Evolutionary conservation across 2,797 vertebrate species (phyloP).

Genomic region (Hyperoplus immaculatus): DNA sequence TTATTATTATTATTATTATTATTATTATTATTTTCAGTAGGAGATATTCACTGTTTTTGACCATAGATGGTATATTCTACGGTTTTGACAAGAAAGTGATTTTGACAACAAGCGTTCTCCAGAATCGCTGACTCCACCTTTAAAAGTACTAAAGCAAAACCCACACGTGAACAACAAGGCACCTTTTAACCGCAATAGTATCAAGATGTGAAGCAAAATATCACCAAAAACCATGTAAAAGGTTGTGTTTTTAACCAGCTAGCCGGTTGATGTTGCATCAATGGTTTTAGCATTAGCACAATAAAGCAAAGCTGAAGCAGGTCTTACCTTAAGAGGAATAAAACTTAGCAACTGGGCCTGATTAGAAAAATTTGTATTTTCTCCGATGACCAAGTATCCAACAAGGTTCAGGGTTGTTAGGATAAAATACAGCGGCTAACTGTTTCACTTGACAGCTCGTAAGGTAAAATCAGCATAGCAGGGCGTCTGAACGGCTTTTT

Average conservation of each 20-base stretch:
- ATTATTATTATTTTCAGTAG: no score
- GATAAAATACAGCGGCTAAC: no score
- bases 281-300: constrained; percentile 50
- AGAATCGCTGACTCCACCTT: no score
- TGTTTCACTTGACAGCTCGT: background rate
- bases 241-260: background rate
- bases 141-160: background rate
- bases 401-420: background rate
- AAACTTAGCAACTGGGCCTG: background rate
- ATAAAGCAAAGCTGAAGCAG: background rate
- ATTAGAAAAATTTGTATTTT: background rate
- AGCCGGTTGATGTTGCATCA: background rate
- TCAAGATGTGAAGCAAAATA: no score
- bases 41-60: no score
- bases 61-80: no score
- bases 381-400: fast-evolving
- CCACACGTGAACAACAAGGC: background rate
- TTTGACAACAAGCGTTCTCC: no score
- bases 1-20: no score
- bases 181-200: no score
- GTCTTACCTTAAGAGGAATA: constrained; percentile 42
- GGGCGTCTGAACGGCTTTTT: background rate
- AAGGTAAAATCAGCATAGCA: no score
- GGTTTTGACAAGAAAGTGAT: no score
- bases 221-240: background rate